Conservation (phyloP, 2,888 invertebrate species). For the Acanthosepion pharaonis region DNA sequence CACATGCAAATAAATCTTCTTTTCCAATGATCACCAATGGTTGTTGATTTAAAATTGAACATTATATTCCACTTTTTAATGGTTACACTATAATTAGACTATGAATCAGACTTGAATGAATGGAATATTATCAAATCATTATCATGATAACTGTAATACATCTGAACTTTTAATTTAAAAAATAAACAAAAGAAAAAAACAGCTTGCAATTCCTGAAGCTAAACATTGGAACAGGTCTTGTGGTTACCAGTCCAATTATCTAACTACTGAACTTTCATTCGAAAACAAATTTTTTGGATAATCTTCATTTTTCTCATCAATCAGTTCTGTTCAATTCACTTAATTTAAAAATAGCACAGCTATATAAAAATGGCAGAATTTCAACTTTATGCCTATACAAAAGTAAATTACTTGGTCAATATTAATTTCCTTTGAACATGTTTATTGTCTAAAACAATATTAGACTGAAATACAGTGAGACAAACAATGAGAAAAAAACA, state of each 20-base stretch:
- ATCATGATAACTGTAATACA: no score
- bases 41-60: no score
- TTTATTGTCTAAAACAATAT: conserved; percentile 33
- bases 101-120: no score
- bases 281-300: not conserved
- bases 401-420: not conserved
- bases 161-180: no score
- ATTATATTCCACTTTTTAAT: no score
- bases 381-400: not conserved
- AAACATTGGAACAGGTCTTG: not conserved
- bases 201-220: not conserved
- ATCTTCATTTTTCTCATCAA: not conserved
- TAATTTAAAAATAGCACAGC: not conserved
- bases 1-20: no score
- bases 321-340: not conserved
- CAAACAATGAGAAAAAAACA: not conserved
- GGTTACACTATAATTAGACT: no score
- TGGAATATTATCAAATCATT: no score
- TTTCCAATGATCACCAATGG: no score
- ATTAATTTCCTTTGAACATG: conserved; percentile 20
- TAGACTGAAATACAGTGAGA: not conserved
- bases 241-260: not conserved
- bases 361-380: not conserved
- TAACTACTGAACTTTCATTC: not conserved
- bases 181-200: not conserved